Conservation (phyloP, 2,797 vertebrate genomes). For the Bovichtus variegatus region DNA sequence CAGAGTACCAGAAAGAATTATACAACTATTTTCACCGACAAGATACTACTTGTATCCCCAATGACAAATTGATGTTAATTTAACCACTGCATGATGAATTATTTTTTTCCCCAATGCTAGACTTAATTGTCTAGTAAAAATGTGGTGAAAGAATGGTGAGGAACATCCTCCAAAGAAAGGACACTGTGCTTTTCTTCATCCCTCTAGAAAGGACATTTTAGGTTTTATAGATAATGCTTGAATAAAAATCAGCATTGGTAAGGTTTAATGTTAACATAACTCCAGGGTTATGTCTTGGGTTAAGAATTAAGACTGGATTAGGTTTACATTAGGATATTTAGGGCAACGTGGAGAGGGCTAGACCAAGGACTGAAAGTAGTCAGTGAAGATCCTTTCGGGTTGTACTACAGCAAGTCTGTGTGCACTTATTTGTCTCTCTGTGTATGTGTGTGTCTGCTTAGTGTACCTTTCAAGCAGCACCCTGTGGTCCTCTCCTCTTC, state of each 20-base stretch:
- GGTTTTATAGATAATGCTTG: slow-evolving; percentile 25
- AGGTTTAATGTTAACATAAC: slow-evolving; percentile 23
- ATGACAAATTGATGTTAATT: background rate
- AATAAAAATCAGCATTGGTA: slow-evolving; percentile 17
- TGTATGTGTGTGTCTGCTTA: slow-evolving; percentile 40
- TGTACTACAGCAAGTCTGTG: background rate
- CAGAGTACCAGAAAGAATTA: background rate
- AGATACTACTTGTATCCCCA: background rate
- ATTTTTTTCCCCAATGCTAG: background rate
- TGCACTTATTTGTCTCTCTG: slow-evolving; percentile 10
- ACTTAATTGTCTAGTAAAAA: background rate
- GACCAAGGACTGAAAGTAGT: slow-evolving; percentile 14
- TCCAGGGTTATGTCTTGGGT: slow-evolving; percentile 20
- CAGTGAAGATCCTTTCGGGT: background rate
- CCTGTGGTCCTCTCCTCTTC: slow-evolving; percentile 63
- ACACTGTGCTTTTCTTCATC: slow-evolving; percentile 3
- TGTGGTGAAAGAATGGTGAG: background rate
- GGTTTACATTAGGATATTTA: slow-evolving; percentile 12
- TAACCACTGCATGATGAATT: background rate
- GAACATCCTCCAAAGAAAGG: slow-evolving; percentile 21
- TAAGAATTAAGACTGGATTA: slow-evolving; percentile 48
- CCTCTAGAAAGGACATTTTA: slow-evolving; percentile 10
- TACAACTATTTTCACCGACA: background rate
- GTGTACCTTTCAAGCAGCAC: slow-evolving; percentile 63
- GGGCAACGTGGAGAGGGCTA: slow-evolving; percentile 10